Evolutionary conservation across 1,140 invertebrate genomes (phyloP).

Genomic region (Helicoverpa armigera): DNA sequence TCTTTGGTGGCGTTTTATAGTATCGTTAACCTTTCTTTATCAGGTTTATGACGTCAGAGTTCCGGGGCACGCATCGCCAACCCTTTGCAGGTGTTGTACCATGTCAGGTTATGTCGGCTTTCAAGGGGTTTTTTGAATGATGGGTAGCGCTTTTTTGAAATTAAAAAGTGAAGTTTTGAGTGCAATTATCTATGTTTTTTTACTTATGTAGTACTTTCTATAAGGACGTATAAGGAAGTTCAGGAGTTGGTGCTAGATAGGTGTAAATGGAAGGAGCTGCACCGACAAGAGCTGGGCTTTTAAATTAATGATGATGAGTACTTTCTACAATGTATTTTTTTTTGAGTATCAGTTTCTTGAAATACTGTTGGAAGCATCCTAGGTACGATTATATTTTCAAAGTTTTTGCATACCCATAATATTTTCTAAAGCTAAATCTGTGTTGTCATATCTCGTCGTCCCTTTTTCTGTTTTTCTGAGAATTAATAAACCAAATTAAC

Average conservation of each 20-base stretch:
- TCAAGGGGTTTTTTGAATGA: conserved; percentile 1
- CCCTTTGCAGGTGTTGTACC: conserved; percentile 32
- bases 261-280: too few species aligned
- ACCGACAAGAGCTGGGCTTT: too few species aligned
- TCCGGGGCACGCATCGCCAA: conserved; percentile 44
- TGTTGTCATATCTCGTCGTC: neutral
- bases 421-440: neutral
- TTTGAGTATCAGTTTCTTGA: too few species aligned
- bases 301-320: too few species aligned
- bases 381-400: too few species aligned
- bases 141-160: neutral
- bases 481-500: neutral
- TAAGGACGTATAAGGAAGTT: too few species aligned
- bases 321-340: neutral
- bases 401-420: too few species aligned
- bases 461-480: neutral
- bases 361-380: too few species aligned
- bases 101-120: neutral
- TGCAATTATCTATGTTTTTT: neutral
- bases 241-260: too few species aligned
- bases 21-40: conserved; percentile 45
- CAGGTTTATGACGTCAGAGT: conserved; percentile 45
- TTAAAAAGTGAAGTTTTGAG: neutral
- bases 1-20: conserved; percentile 43
- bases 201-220: neutral